These are phyloP conservation scores for Catostylus mosaicus DNA, from an alignment of 30 jellyfish, hydroid and myxozoan species.

Conservation along the genomic window DNA sequence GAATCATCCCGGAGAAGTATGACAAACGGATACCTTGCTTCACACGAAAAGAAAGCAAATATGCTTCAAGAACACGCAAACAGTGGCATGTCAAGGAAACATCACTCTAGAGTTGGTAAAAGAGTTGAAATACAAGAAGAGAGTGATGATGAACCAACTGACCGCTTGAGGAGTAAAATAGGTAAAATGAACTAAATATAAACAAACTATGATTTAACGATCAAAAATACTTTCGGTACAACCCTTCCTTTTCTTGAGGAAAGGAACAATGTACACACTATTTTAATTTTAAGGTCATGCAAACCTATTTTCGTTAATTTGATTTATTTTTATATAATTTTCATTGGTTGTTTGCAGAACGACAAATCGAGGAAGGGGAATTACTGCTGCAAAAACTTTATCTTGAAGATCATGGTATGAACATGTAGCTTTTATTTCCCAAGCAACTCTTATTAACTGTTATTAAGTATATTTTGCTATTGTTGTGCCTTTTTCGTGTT, in stretches of 20 bases:
- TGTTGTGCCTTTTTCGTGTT: too few species aligned
- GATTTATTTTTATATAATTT: too few species aligned
- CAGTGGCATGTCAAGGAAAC: not conserved
- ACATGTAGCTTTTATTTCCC: not conserved
- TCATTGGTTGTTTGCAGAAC: slow-evolving; percentile 20
- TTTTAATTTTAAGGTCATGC: too few species aligned
- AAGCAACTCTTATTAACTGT: too few species aligned
- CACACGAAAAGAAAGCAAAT: not conserved
- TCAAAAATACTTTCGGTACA: not conserved
- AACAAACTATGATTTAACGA: not conserved
- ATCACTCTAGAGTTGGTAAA: not conserved
- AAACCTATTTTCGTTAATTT: too few species aligned
- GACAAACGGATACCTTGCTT: not conserved
- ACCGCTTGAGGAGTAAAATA: not conserved
- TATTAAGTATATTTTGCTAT: too few species aligned
- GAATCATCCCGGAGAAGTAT: slow-evolving; percentile 6
- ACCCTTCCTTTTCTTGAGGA: too few species aligned
- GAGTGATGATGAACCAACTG: not conserved
- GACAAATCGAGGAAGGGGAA: slow-evolving; percentile 77
- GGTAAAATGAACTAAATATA: not conserved
- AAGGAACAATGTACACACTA: too few species aligned
- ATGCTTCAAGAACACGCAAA: not conserved
- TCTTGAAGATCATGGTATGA: slow-evolving; percentile 50
- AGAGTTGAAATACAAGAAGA: not conserved
- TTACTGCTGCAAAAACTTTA: slow-evolving; percentile 54